Evolutionary conservation across 1,140 invertebrate genomes (phyloP).

Genomic region (Danaus melanippus): DNA sequence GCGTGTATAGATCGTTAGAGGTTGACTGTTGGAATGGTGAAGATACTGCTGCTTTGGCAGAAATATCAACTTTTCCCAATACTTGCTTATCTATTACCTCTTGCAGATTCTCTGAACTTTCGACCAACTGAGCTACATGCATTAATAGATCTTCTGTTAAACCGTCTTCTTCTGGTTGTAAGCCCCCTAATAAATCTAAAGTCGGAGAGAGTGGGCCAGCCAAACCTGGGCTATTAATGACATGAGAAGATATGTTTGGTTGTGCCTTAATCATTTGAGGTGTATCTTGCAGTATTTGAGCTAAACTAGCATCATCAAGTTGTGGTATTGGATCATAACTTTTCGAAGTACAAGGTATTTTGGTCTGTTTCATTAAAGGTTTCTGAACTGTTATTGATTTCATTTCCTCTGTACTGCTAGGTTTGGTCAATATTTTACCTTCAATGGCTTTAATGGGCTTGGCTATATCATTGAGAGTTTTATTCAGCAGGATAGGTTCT

Average conservation of each 20-base stretch:
- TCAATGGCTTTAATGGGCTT: constrained; percentile 38
- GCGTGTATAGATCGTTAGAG: constrained; percentile 31
- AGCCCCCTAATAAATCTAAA: constrained; percentile 60
- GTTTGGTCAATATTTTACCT: constrained; percentile 28
- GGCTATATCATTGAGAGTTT: constrained; percentile 39
- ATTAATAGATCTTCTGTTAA: constrained; percentile 78
- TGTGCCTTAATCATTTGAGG: constrained; percentile 49
- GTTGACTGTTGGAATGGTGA: constrained; percentile 13
- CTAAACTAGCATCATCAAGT: constrained; percentile 64
- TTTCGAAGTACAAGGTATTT: constrained; percentile 30
- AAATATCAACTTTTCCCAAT: constrained; percentile 62
- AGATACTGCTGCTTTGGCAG: constrained; percentile 32
- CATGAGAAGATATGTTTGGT: constrained; percentile 63
- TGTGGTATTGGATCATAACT: constrained; percentile 59
- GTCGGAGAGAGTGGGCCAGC: constrained; percentile 64
- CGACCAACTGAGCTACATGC: constrained; percentile 78
- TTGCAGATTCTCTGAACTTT: constrained; percentile 77
- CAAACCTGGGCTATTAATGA: constrained; percentile 55
- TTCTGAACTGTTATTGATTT: constrained; percentile 41
- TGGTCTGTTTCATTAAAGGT: constrained; percentile 43
- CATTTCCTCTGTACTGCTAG: constrained; percentile 35
- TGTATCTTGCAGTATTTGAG: constrained; percentile 61
- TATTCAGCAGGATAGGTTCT: constrained; percentile 28
- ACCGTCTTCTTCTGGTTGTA: constrained; percentile 73
- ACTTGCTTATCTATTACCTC: constrained; percentile 79